Conservation (phyloP, 2,888 invertebrate species). For the Psylliodes chrysocephalus region DNA sequence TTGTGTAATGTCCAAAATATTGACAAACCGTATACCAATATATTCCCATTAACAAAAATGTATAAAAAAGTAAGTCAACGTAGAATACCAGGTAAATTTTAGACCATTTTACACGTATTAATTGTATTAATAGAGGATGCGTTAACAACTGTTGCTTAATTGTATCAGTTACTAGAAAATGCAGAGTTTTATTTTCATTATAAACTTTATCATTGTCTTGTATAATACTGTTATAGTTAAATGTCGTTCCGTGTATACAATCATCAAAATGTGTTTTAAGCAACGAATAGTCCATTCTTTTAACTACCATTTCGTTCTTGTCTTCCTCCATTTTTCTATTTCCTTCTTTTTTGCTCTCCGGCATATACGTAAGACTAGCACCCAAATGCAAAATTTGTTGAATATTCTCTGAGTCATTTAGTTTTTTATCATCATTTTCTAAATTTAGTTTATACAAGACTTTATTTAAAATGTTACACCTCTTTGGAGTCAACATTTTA, state of each 20-base stretch:
- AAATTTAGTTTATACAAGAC: slow-evolving; percentile 40
- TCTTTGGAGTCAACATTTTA: slow-evolving; percentile 23
- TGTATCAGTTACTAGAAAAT: slow-evolving; percentile 34
- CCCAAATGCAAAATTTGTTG: slow-evolving; percentile 46
- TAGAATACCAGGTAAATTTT: slow-evolving; percentile 43
- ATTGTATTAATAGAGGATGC: slow-evolving; percentile 44
- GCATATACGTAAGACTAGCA: slow-evolving; percentile 39
- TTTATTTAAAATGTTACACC: slow-evolving; percentile 32
- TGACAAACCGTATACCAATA: slow-evolving; percentile 43
- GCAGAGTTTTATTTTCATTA: slow-evolving; percentile 43
- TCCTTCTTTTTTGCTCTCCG: slow-evolving; percentile 22
- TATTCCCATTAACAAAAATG: slow-evolving; percentile 40
- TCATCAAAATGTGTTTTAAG: slow-evolving; percentile 48
- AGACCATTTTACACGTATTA: slow-evolving; percentile 46
- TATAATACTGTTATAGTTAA: slow-evolving; percentile 46
- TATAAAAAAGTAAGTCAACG: slow-evolving; percentile 40
- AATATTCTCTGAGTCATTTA: slow-evolving; percentile 43
- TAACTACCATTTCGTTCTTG: slow-evolving; percentile 37
- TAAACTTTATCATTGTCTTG: slow-evolving; percentile 39
- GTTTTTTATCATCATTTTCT: slow-evolving; percentile 35
- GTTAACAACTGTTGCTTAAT: slow-evolving; percentile 42
- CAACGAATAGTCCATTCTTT: slow-evolving; percentile 39
- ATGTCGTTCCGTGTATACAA: slow-evolving; percentile 40
- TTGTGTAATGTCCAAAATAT: slow-evolving; percentile 26
- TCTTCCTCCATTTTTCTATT: slow-evolving; percentile 41